Base-by-base conservation (phyloP, 2,888 invertebrate genomes). In the Achlya flavicornis region DNA sequence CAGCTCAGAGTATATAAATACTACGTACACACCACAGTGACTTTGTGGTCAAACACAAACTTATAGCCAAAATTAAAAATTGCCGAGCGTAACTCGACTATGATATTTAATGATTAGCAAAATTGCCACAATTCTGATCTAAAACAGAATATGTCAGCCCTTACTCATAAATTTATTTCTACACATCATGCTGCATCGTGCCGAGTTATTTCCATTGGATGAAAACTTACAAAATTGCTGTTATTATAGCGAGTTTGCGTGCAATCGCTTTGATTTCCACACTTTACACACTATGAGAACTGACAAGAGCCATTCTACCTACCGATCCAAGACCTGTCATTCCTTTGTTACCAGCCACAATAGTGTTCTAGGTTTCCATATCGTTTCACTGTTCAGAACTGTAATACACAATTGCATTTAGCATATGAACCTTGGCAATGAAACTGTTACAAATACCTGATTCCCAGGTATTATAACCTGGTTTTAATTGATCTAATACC, bases 331-430 rank as follows among this genome's bases (percentile, higher is more conserved):
- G 80, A 84, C 86, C 86, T 82, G 86, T 86, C 83, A 90, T 88
- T 91, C 84, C 83, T 90, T 91, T 91, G 91, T 91, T 85, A 73
- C 11, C 68, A 57, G 75, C 75, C 72, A 85, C 86, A 85, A 89
- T 89, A 81, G 86, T 80, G 81, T 81, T 84, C 85, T 82, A 81
- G 80, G 77, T 79, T 80, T 80, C 80, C 77, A 83, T 79, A 78
- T 74, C 73, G 75, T 80, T 81, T 82, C 80, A 80, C 77, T 70
- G 71, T 76, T 76, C 68, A 74, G 19, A 46, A 53, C 48, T 16
- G 26, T 62, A 58, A 60, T 26, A 61, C 41, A 46, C 64, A 59
- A 61, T 63, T 58, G 64, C 69, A 72, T 75, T 78, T 73, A 72
- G 65, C 70, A 74, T 74, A 64, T 62, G 67, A 77, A 81, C 87